A percentile compares a stretch with the other conserved stretches of the same genome.
Evolutionary conservation across 2,113 vertebrate genomes (phyloP).

Genomic region (Muntiacus reevesi): DNA sequence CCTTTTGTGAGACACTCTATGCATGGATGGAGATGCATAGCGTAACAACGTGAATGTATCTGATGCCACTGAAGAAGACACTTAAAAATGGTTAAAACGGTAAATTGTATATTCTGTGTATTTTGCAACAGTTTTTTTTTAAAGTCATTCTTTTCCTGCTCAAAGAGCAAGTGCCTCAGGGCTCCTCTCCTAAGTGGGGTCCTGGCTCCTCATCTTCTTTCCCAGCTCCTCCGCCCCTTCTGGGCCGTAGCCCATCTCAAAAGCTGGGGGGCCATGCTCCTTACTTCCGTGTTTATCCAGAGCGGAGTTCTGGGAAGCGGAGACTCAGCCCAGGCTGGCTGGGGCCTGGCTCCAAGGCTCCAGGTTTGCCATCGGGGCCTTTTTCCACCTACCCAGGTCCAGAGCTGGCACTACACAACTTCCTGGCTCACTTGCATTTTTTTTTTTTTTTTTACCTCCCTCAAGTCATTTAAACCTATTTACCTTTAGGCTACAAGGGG

Average conservation of each 20-base stretch:
- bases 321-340: neutral
- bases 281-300: neutral
- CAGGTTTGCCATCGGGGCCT: neutral
- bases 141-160: neutral
- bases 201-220: neutral
- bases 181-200: neutral
- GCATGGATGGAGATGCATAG: neutral
- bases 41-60: rapidly evolving
- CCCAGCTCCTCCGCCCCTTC: neutral
- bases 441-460: neutral
- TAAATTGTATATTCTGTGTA: neutral
- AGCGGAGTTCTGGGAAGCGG: slow-evolving; percentile 29
- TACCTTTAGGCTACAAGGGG: slow-evolving; percentile 42
- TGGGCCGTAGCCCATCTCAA: neutral
- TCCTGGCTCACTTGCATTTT: slow-evolving; percentile 47
- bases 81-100: neutral
- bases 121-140: neutral
- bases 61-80: neutral
- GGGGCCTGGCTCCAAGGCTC: slow-evolving; percentile 21
- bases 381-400: slow-evolving; percentile 36
- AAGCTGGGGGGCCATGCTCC: neutral
- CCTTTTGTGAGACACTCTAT: neutral
- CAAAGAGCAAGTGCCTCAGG: neutral
- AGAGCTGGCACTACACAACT: slow-evolving; percentile 14
- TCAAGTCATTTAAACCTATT: slow-evolving; percentile 44